Conservation (phyloP, 2,113 vertebrate species). For the Casuarius casuarius region DNA sequence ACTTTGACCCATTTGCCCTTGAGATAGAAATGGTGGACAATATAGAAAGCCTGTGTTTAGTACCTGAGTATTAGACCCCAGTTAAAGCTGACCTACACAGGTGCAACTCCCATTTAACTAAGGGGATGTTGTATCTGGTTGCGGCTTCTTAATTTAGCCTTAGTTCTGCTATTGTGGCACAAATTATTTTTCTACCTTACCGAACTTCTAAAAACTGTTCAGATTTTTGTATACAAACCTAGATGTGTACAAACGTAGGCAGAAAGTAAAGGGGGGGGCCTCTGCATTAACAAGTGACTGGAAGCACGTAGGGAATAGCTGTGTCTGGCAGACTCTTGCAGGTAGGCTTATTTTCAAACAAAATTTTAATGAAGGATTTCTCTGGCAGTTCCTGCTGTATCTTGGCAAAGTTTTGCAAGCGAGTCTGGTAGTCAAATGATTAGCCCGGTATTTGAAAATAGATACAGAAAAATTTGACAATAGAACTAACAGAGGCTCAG, state of each 20-base stretch:
- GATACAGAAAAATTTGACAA: neutral
- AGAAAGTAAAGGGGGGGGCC: neutral
- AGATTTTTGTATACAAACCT: neutral
- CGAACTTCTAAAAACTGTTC: neutral
- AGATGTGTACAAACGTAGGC: neutral
- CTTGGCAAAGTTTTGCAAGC: constrained; percentile 5
- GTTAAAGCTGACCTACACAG: neutral
- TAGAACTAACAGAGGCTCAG: neutral
- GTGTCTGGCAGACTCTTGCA: neutral
- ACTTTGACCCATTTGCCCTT: neutral
- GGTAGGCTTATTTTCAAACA: constrained; percentile 20
- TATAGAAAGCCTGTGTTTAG: neutral
- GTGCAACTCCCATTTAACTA: neutral
- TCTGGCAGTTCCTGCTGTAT: neutral
- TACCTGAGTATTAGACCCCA: neutral
- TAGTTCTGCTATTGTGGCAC: neutral
- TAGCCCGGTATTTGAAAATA: neutral
- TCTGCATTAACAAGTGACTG: neutral
- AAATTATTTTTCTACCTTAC: neutral
- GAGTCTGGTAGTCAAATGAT: neutral
- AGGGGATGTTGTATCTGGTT: neutral
- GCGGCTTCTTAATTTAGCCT: neutral
- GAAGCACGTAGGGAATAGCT: neutral
- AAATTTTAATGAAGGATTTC: neutral
- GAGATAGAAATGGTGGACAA: neutral